Evolutionary conservation across 2,113 vertebrate species (phyloP).

Genomic region (Picathartes gymnocephalus): DNA sequence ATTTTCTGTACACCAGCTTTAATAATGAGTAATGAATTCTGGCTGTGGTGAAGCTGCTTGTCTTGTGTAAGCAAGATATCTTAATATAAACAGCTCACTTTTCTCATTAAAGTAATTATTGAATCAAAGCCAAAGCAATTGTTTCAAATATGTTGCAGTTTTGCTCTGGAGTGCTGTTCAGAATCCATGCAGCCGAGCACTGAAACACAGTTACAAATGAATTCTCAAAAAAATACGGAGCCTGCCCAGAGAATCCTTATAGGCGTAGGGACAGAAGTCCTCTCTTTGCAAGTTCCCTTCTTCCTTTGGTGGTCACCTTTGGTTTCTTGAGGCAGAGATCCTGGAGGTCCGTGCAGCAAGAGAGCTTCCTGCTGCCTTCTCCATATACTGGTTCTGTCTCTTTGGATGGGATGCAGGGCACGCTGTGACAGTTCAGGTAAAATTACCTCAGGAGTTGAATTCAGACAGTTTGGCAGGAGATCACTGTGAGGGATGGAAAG

Average conservation of each 20-base stretch:
- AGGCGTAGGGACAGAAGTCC: background rate
- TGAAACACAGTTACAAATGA: background rate
- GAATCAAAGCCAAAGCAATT: background rate
- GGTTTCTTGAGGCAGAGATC: background rate
- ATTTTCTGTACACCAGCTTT: background rate
- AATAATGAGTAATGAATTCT: background rate
- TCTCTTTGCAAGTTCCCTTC: background rate
- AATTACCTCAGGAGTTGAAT: background rate
- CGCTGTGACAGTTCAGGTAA: background rate
- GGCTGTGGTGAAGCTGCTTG: background rate
- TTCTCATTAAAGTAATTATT: conserved; percentile 38
- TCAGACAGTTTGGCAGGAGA: background rate
- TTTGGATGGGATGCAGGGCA: background rate
- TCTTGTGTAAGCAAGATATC: conserved; percentile 9
- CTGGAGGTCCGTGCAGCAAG: background rate
- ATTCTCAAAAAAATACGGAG: background rate
- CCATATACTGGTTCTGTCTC: background rate
- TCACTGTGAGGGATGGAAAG: background rate
- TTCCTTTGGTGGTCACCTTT: background rate
- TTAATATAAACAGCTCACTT: conserved; percentile 13
- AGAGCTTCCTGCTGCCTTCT: background rate
- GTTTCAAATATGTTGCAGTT: background rate
- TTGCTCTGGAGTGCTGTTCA: background rate
- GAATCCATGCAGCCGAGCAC: background rate
- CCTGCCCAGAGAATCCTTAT: accelerated